A percentile compares a stretch with the other conserved stretches of the same genome.
Conservation (phyloP, 2,797 vertebrate genomes). For the Pelobates cultripes region DNA sequence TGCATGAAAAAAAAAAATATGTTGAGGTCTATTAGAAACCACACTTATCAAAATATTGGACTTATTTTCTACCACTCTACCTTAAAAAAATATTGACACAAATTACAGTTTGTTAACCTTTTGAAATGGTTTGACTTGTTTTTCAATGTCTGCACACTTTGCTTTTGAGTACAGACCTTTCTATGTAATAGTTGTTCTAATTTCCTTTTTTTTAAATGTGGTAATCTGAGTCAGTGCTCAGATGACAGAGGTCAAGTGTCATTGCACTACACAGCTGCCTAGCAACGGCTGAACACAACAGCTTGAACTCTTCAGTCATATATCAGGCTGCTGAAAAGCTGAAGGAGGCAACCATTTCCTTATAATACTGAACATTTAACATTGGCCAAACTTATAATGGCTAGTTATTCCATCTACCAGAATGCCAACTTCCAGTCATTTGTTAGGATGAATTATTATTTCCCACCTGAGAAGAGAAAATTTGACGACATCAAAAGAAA, state of each 20-base stretch:
- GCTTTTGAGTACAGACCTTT: not conserved
- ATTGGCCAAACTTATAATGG: slow-evolving; percentile 6
- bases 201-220: slow-evolving; percentile 13
- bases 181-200: slow-evolving; percentile 30
- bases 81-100: not conserved
- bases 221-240: slow-evolving; percentile 3
- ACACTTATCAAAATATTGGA: not conserved
- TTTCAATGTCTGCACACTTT: not conserved
- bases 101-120: not conserved
- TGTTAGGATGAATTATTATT: slow-evolving; percentile 30
- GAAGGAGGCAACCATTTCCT: not conserved
- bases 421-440: slow-evolving; percentile 53
- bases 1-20: too few species aligned
- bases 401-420: slow-evolving; percentile 55
- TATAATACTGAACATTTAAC: not conserved
- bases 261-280: slow-evolving; percentile 63
- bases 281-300: slow-evolving; percentile 64
- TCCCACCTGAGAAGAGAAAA: not conserved
- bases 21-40: too few species aligned
- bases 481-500: slow-evolving; percentile 59
- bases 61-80: not conserved
- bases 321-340: not conserved
- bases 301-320: not conserved
- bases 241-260: slow-evolving; percentile 30
- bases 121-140: not conserved